A percentile compares a stretch with the other conserved stretches of the same genome.
Evolutionary conservation across 92 coral and sea anemone species (phyloP).

Genomic region (Heliopora coerulea): DNA sequence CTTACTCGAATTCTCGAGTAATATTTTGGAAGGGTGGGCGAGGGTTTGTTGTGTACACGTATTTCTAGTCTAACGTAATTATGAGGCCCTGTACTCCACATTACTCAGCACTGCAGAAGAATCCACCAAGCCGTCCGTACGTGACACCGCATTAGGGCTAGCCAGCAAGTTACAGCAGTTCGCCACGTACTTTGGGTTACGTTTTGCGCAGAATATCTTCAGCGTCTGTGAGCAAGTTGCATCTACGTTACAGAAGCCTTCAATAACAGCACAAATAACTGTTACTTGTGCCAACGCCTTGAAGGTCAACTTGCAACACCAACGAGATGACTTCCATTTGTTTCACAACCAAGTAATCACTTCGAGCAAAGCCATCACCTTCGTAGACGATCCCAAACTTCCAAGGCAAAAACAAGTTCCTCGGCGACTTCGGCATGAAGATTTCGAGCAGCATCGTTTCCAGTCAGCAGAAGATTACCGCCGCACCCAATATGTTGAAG

Average conservation of each 20-base stretch:
- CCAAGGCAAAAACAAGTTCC: neutral
- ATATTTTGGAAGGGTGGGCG: too few relatives aligned
- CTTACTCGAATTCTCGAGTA: too few relatives aligned
- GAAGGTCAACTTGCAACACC: slow-evolving; percentile 21
- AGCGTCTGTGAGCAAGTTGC: slow-evolving; percentile 33
- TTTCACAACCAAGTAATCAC: neutral
- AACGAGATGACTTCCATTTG: slow-evolving; percentile 13
- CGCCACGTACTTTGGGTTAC: slow-evolving; percentile 22
- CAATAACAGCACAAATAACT: slow-evolving; percentile 29
- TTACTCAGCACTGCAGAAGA: slow-evolving; percentile 21
- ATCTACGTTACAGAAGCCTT: slow-evolving; percentile 25
- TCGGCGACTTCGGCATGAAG: slow-evolving; percentile 3
- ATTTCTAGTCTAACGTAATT: too few relatives aligned
- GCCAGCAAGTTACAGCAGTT: slow-evolving; percentile 5
- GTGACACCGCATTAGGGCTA: slow-evolving; percentile 6
- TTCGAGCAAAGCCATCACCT: slow-evolving; percentile 14
- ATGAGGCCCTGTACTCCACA: slow-evolving; percentile 20
- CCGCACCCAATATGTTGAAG: neutral
- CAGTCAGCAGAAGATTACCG: neutral
- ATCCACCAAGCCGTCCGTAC: slow-evolving; percentile 5
- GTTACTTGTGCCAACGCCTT: slow-evolving; percentile 22
- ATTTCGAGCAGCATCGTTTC: neutral
- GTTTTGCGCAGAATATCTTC: slow-evolving; percentile 37
- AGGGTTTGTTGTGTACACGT: too few relatives aligned
- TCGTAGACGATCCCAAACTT: neutral